Evolutionary conservation across 2,797 vertebrate species (phyloP).

Genomic region (Sciurus vulgaris): DNA sequence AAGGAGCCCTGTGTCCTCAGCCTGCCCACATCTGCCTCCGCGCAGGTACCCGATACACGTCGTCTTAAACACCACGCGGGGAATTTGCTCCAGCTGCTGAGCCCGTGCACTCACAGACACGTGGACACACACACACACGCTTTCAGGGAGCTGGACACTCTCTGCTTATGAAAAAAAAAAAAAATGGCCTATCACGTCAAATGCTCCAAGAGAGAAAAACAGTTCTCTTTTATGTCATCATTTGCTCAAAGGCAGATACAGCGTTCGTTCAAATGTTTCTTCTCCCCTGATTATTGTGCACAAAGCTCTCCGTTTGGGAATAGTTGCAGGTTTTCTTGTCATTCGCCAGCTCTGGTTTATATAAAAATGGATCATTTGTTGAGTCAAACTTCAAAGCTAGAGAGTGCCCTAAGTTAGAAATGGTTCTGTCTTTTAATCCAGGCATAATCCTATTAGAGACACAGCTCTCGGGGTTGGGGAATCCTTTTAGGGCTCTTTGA

Average conservation of each 20-base stretch:
- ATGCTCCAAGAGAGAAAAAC: conserved; percentile 64
- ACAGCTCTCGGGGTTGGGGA: conserved; percentile 86
- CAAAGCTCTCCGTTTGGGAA: conserved; percentile 87
- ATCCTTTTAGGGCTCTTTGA: conserved; percentile 90
- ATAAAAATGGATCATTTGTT: conserved; percentile 87
- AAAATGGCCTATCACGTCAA: background rate
- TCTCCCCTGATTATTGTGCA: conserved; percentile 85
- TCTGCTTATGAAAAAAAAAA: background rate
- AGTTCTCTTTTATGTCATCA: conserved; percentile 80
- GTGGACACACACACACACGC: fast-evolving
- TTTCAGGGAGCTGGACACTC: background rate
- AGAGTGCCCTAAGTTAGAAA: conserved; percentile 88
- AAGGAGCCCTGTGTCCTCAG: background rate
- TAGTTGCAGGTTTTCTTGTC: conserved; percentile 86
- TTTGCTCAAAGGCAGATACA: conserved; percentile 77
- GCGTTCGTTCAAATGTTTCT: conserved; percentile 83
- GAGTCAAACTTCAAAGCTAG: conserved; percentile 88
- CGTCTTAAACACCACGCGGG: background rate
- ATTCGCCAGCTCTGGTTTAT: conserved; percentile 86
- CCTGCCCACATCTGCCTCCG: background rate
- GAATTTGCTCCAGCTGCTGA: background rate
- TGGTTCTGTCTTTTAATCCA: conserved; percentile 88
- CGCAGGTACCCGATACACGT: background rate
- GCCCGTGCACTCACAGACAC: background rate
- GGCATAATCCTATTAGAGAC: conserved; percentile 89